Conservation (phyloP, 2,797 vertebrate genomes). For the Siniperca undulata region DNA sequence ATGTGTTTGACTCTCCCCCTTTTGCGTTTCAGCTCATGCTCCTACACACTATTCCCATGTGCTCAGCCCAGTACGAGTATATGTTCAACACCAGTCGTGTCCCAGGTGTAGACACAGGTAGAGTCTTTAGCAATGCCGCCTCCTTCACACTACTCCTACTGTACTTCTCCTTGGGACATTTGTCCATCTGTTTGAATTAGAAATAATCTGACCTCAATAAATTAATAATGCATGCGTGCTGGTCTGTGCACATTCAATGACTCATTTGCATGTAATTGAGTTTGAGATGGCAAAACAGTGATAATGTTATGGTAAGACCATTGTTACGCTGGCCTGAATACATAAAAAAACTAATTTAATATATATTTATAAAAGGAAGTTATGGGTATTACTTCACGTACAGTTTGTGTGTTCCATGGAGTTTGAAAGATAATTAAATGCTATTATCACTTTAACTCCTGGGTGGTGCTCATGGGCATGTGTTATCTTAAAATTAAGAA, state of each 20-base stretch:
- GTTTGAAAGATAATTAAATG: neutral
- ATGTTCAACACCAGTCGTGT: constrained; percentile 90
- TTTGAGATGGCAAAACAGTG: constrained; percentile 25
- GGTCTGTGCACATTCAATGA: constrained; percentile 48
- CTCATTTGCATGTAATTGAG: constrained; percentile 72
- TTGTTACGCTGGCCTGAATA: neutral
- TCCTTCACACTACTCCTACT: constrained; percentile 69
- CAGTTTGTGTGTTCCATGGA: neutral
- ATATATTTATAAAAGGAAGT: neutral
- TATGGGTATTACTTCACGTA: neutral
- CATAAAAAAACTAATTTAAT: no score
- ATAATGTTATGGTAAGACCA: constrained; percentile 6
- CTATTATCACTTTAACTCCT: neutral
- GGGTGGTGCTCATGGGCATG: neutral
- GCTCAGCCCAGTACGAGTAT: constrained; percentile 89
- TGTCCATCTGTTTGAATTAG: constrained; percentile 56
- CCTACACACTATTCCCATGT: constrained; percentile 90
- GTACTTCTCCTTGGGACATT: constrained; percentile 62
- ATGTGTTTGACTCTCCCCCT: constrained; percentile 85
- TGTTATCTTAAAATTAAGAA: neutral
- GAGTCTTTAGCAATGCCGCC: constrained; percentile 79
- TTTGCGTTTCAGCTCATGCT: constrained; percentile 91
- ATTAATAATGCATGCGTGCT: constrained; percentile 65
- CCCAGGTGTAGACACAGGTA: constrained; percentile 91
- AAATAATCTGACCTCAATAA: constrained; percentile 45